Evolutionary conservation across 92 coral and sea anemone genomes (phyloP), one percentile per base, ranked within the genome.

Genomic region (Heliopora coerulea): DNA sequence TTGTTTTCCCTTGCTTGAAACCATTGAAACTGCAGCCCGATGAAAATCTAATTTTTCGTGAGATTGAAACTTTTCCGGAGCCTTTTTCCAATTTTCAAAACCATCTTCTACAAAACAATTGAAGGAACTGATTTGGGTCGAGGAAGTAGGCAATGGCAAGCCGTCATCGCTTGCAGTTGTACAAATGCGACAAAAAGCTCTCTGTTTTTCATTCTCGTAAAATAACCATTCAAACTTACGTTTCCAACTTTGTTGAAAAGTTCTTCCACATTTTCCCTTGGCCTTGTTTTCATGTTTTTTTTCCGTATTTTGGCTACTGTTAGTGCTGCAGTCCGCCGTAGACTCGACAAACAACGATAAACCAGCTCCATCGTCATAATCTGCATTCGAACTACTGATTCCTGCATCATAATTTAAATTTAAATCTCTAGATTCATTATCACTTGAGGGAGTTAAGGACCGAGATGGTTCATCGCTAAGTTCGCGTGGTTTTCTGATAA

Each of bases 31-130:
- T 46, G 81, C 67, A 39, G 77, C 81, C 30, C 75, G 77, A 75
- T 77, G 88, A 77, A 65, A 79, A 66, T 84, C 54, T 20, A 66
- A 76, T 59, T 67, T 75, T 81, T 77, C 83, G 62, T 68, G 83
- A 68, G 65, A 65, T 44, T 49, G 73, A 73, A 84, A 84, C 67
- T 44, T 84, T 83, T 79, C 84, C 49, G 79, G 44, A 54, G 77
- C 68, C 61, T 84, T 84, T 79, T 84, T 84, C 80, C 78, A 73
- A 78, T 84, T 79, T 44, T 68, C 80, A 72, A 81, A 81, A 62
- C 85, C 85, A 49, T 68, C 54, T 39, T 68, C 74, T 46, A 68
- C 74, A 68, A 68, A 68, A 49, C 58, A 68, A 15, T 49, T 68
- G 74, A 23, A 59, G 24, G 59, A 68, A 46, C 24, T 31, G 54